Evolutionary conservation across 2,113 vertebrate species (phyloP).

Genomic region (Etheostoma cragini): DNA sequence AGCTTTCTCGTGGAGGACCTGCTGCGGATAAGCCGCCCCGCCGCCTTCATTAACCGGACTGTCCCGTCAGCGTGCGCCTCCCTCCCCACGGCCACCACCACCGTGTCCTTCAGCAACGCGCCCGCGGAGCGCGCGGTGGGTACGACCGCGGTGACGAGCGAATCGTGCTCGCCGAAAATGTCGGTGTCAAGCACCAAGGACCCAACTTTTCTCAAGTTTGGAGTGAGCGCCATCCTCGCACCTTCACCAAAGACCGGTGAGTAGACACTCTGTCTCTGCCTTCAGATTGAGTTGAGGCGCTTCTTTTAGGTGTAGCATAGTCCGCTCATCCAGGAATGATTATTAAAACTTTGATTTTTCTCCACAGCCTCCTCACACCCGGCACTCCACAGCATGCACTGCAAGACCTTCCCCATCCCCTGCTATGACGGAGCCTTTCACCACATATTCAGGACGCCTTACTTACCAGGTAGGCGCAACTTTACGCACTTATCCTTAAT

Average conservation of each 20-base stretch:
- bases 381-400: conserved; percentile 84
- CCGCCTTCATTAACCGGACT: conserved; percentile 85
- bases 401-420: conserved; percentile 92
- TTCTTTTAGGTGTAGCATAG: no score
- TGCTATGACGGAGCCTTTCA: conserved; percentile 95
- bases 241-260: conserved; percentile 91
- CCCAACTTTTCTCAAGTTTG: conserved; percentile 94
- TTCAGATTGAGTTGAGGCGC: not conserved
- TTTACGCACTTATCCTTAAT: not conserved
- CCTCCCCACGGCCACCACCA: conserved; percentile 79
- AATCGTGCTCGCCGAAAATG: conserved; percentile 85
- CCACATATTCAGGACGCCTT: conserved; percentile 93
- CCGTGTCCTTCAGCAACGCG: conserved; percentile 75
- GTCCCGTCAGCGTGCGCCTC: conserved; percentile 79
- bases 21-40: conserved; percentile 91
- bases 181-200: conserved; percentile 81
- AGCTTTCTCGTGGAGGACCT: conserved; percentile 97
- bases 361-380: conserved; percentile 85
- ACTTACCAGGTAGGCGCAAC: conserved; percentile 91
- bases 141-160: conserved; percentile 73
- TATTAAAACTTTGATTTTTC: conserved; percentile 37
- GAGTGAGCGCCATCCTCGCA: conserved; percentile 96
- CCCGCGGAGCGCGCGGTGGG: conserved; percentile 76
- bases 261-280: conserved; percentile 12
- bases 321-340: not conserved